Percentiles rank a stretch among this genome's conserved stretches.
These are phyloP conservation scores for Colius striatus DNA, from an alignment of 2,113 vertebrate species.

Conservation along the genomic window DNA sequence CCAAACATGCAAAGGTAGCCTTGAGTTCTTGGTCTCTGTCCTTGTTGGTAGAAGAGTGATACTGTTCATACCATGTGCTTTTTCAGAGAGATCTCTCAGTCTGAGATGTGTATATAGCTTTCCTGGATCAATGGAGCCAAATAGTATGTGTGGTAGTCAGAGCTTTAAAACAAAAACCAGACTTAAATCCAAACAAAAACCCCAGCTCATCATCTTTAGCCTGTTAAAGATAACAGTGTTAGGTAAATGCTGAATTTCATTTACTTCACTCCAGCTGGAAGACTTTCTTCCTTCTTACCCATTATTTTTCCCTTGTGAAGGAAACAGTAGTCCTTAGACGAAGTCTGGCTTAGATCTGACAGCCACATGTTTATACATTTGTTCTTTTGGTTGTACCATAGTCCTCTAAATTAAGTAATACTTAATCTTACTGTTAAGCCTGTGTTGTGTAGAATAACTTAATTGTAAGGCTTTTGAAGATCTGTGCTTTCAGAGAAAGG, in stretches of 20 bases:
- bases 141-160: not conserved
- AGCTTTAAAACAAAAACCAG: not conserved
- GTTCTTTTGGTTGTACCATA: not conserved
- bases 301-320: not conserved
- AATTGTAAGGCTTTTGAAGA: not conserved
- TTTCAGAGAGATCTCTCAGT: not conserved
- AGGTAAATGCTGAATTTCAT: not conserved
- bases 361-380: not conserved
- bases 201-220: not conserved
- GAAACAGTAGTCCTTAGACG: not conserved
- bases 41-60: not conserved
- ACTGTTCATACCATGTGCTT: not conserved
- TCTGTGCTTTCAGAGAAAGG: not conserved
- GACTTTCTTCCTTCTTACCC: not conserved
- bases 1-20: not conserved
- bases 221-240: not conserved
- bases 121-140: not conserved
- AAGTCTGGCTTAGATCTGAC: not conserved
- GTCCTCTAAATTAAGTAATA: not conserved
- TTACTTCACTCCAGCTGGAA: not conserved
- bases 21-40: not conserved
- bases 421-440: not conserved
- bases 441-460: not conserved
- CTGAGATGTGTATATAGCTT: not conserved
- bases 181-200: no score